phyloP scores from a whole-genome alignment of 2,888 invertebrate genomes.

The Pachymerium ferrugineum region DNA sequence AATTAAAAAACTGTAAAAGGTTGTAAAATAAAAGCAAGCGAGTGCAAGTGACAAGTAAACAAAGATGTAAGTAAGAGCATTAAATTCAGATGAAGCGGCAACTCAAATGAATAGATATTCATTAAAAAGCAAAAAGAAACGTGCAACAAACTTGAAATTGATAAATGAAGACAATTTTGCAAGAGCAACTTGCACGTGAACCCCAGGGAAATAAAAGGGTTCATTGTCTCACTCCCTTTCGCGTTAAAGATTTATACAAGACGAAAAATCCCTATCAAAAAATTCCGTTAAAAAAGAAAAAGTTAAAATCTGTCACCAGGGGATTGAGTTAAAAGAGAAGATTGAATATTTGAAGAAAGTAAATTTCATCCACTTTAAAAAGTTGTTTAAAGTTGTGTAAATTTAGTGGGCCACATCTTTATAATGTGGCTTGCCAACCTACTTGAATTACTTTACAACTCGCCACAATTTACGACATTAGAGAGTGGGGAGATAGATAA shows the following conservation, averaged over 20 bases:
- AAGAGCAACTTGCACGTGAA: neutral
- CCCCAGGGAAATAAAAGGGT: slow-evolving; percentile 3
- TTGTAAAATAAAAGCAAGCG: no score
- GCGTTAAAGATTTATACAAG: slow-evolving; percentile 14
- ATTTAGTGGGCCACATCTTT: neutral
- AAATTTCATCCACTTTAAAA: neutral
- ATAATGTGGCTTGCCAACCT: neutral
- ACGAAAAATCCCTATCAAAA: slow-evolving; percentile 7
- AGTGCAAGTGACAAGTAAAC: slow-evolving; percentile 3
- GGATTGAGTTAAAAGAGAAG: neutral
- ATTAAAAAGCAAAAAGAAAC: neutral
- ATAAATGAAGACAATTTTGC: slow-evolving; percentile 19
- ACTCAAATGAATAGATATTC: neutral
- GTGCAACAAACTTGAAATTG: slow-evolving; percentile 1
- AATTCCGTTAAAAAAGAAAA: neutral
- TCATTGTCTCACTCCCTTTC: neutral
- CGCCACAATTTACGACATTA: neutral
- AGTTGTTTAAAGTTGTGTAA: neutral
- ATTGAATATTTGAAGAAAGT: neutral
- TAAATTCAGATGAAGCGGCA: neutral
- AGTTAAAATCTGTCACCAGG: no score
- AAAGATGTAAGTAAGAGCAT: neutral
- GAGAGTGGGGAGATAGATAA: neutral
- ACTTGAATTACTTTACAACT: slow-evolving; percentile 17
- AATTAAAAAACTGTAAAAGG: no score